Evolutionary conservation across 2,113 vertebrate species (phyloP), one percentile per base, ranked within the genome.

Genomic region (Vombatus ursinus): DNA sequence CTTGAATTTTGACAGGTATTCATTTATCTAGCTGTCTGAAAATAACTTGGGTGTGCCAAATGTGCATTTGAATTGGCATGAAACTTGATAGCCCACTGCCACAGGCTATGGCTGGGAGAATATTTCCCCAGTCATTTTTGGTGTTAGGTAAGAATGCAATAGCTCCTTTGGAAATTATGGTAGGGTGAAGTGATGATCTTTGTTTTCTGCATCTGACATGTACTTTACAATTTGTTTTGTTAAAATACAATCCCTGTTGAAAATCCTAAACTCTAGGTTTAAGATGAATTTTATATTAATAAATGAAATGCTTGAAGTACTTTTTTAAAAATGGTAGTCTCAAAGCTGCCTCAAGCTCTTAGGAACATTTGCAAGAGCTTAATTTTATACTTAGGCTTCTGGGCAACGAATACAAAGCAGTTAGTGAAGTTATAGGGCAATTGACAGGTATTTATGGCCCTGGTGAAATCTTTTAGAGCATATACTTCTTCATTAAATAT

Each of bases 1-100:
- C 96, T 92, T 95, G 95, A 96, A 98, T 96, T 95, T 53, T 97
- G 94, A 96, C 96, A 95, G 94, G 31, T 68, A 28, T 28, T 57
- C 24, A 57, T 57, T 52, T 92, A 26, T 92, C 68, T 93, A 89
- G n/a, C 37, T 93, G 95, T 96, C 93, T 94, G 93, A 97, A 96
- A 97, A 97, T 94, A 96, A 96, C 95, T 37, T 91, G 89, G 92
- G 28, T 91, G 94, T 95, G 92, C 90, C 52, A 95, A 95, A 97
- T 96, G n/a, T 96, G 12, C n/a, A 22, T 26, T 95, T 92, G 47
- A 31, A 4, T 90, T 90, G 54, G 25, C 84, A 52, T 37, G 48
- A 52, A 94, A 92, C 94, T 95, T 96, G 96, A 94, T 50, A 31
- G 25, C 96, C 96, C 95, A 44, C n/a, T 97, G 53, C 94, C 7